phyloP scores from a whole-genome alignment of 2,888 invertebrate species.

The Tetragonisca angustula region DNA sequence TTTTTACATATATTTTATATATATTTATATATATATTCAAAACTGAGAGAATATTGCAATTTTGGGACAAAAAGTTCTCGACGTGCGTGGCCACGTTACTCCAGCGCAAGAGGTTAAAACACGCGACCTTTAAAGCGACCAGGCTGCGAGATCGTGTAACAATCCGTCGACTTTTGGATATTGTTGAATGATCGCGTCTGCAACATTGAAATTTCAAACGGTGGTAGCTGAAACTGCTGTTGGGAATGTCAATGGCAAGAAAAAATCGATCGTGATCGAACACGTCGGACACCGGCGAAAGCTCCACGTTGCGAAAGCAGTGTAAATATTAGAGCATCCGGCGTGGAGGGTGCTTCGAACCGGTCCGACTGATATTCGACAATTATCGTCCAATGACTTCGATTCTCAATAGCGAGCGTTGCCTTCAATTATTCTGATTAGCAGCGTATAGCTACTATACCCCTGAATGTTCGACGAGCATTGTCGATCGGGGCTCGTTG shows the following conservation, averaged over 20 bases:
- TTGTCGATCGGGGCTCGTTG: neutral
- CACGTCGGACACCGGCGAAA: neutral
- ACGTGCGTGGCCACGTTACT: too few relatives aligned
- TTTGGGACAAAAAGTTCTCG: too few relatives aligned
- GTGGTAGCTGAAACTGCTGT: too few relatives aligned
- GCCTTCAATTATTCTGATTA: constrained; percentile 55
- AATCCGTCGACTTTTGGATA: too few relatives aligned
- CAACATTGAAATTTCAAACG: too few relatives aligned
- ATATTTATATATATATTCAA: too few relatives aligned
- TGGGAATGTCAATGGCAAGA: neutral
- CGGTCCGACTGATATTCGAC: constrained; percentile 38
- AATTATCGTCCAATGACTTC: constrained; percentile 42
- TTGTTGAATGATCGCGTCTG: too few relatives aligned
- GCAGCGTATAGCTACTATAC: constrained; percentile 18
- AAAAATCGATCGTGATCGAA: constrained; percentile 20
- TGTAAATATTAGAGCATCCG: constrained; percentile 49
- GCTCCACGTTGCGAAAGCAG: constrained; percentile 8
- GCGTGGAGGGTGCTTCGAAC: constrained; percentile 22
- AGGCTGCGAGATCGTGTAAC: neutral
- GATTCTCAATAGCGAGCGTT: constrained; percentile 14
- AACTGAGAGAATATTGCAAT: too few relatives aligned
- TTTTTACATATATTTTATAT: too few relatives aligned
- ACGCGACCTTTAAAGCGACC: neutral
- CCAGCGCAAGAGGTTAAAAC: neutral
- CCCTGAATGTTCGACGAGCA: neutral